A percentile compares a stretch with the other conserved stretches of the same genome.
These are phyloP conservation scores for Chionis minor DNA, from an alignment of 2,113 vertebrate species.

Conservation along the genomic window DNA sequence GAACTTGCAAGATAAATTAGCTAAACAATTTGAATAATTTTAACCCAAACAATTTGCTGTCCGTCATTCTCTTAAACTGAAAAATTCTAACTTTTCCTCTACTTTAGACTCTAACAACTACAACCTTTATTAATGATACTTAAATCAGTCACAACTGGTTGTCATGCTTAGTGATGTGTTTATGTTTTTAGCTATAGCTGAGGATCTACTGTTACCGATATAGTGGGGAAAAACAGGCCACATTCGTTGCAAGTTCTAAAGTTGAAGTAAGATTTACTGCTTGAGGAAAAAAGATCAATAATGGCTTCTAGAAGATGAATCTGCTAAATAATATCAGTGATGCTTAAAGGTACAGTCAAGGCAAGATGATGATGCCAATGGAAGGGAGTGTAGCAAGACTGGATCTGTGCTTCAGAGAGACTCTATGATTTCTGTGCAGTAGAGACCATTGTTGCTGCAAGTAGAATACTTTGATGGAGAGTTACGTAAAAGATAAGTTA, in stretches of 20 bases:
- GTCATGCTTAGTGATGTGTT: background rate
- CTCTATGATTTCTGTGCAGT: background rate
- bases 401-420: background rate
- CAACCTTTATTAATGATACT: rapidly evolving
- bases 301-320: background rate
- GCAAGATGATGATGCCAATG: background rate
- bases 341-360: background rate
- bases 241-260: background rate
- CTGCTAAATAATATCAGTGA: background rate
- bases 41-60: background rate
- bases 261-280: background rate
- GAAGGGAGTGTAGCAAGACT: background rate
- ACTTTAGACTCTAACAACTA: background rate
- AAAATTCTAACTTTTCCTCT: background rate
- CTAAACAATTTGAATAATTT: background rate
- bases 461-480: background rate
- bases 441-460: background rate
- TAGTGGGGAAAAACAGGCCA: background rate
- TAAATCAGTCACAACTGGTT: background rate
- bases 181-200: background rate
- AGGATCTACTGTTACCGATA: background rate
- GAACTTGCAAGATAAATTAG: background rate
- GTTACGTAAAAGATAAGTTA: background rate
- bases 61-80: background rate
- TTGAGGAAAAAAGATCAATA: background rate